Base-by-base conservation (phyloP, 1,140 invertebrate species). In the Meteorus sp. region DNA sequence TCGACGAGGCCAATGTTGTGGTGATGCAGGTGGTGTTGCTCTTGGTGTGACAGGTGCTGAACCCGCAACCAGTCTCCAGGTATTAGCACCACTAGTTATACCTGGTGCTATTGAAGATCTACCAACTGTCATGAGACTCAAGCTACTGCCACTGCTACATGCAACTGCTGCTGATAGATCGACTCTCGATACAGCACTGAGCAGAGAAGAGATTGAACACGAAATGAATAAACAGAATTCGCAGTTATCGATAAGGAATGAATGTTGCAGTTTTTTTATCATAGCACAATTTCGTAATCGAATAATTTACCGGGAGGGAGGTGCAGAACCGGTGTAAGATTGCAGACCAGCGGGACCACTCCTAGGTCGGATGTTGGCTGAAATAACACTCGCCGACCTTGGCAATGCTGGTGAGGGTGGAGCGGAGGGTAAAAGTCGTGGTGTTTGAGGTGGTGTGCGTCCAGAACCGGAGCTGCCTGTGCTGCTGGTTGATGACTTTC, bases 261-360 rank as follows among this genome's bases (percentile, higher is more conserved):
- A 55, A n/a, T n/a, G n/a, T n/a, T n/a, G n/a, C n/a, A n/a, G n/a
- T n/a, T n/a, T n/a, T n/a, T n/a, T n/a, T n/a, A n/a, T n/a, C n/a
- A n/a, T n/a, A n/a, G n/a, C n/a, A n/a, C n/a, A n/a, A n/a, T n/a
- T n/a, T n/a, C n/a, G n/a, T n/a, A n/a, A n/a, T 2, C 17, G 20
- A 27, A 25, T 39, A 22, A 45, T 25, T 17, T 52, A 63, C 65
- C 60, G 47, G 20, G 61, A 80, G 23, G 75, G 65, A 37, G 77
- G 73, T 1, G 71, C 72, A 1, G 75, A 77, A 74, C 88, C 88
- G 52, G 88, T 89, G 66, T 89, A 90, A 63, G 86, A 88, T 68
- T 88, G 86, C 17, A 90, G 77, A 6, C 87, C 88, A 8, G 88
- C 86, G 0, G 89, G 88, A 37, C 87, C 88, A 17, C 87, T 89